Evolutionary conservation across 2,888 invertebrate species (phyloP).

Genomic region (Drosophila meridiana): DNA sequence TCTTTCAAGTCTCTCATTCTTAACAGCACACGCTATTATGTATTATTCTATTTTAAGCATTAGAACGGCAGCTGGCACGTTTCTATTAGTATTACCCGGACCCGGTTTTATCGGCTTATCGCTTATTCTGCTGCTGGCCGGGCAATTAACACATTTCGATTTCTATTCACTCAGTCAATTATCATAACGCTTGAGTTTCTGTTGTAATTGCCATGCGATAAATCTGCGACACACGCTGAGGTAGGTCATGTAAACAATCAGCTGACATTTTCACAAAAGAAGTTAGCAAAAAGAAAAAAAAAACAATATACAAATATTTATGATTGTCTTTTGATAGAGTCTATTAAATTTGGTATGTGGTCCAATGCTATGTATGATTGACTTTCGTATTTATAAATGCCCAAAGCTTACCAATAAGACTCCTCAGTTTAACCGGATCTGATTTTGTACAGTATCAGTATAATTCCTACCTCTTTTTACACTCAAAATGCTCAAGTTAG

Average conservation of each 20-base stretch:
- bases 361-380: slow-evolving; percentile 2
- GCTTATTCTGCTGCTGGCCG: slow-evolving; percentile 37
- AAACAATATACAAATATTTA: slow-evolving; percentile 1
- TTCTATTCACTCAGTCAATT: slow-evolving; percentile 72
- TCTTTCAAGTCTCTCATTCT: background rate
- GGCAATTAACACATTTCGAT: slow-evolving; percentile 78
- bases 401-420: background rate
- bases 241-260: slow-evolving; percentile 74
- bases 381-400: background rate
- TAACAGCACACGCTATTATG: background rate
- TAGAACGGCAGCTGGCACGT: slow-evolving; percentile 42
- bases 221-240: slow-evolving; percentile 63
- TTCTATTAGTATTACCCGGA: slow-evolving; percentile 37
- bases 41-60: slow-evolving; percentile 36
- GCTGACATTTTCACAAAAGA: slow-evolving; percentile 45
- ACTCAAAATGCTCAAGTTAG: too few species aligned
- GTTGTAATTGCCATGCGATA: slow-evolving; percentile 68
- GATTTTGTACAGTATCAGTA: background rate
- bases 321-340: slow-evolving; percentile 3
- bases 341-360: background rate
- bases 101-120: slow-evolving; percentile 42
- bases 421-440: slow-evolving; percentile 1
- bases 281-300: background rate
- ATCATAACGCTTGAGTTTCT: slow-evolving; percentile 53
- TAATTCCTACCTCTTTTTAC: background rate